phyloP scores from a whole-genome alignment of 2,888 invertebrate species.

The Cataglyphis rosenhaueri region DNA sequence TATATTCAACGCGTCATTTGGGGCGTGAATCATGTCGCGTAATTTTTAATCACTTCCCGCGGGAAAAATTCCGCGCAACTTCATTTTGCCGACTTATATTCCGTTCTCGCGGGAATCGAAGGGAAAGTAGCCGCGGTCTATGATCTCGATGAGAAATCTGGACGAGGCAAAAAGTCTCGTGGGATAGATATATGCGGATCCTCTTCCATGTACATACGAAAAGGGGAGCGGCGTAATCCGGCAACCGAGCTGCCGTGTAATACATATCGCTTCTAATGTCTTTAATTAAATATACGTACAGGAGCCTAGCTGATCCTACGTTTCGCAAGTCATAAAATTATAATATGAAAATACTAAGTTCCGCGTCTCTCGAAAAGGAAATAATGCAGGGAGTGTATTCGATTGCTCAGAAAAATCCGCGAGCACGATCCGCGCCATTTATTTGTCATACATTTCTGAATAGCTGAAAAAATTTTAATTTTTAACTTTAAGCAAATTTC shows the following conservation, averaged over 20 bases:
- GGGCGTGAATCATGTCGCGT: slow-evolving; percentile 39
- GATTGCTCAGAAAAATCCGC: slow-evolving; percentile 25
- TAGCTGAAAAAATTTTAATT: not conserved
- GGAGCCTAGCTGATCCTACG: not conserved
- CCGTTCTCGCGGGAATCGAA: slow-evolving; percentile 56
- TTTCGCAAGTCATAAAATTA: slow-evolving; percentile 18
- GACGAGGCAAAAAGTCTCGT: slow-evolving; percentile 69
- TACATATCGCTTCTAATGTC: slow-evolving; percentile 62
- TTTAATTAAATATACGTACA: slow-evolving; percentile 69
- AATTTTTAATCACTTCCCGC: slow-evolving; percentile 68
- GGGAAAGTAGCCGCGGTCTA: slow-evolving; percentile 37
- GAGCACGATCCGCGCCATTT: not conserved
- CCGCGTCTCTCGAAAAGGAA: slow-evolving; percentile 1
- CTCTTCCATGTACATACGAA: slow-evolving; percentile 7
- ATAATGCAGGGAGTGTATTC: slow-evolving; percentile 29
- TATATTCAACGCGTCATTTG: slow-evolving; percentile 9
- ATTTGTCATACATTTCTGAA: not conserved
- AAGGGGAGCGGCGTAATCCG: slow-evolving; percentile 59
- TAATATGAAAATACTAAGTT: slow-evolving; percentile 33
- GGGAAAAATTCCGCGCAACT: slow-evolving; percentile 62
- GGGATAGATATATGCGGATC: slow-evolving; percentile 60
- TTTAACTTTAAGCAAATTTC: not conserved
- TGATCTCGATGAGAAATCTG: slow-evolving; percentile 69
- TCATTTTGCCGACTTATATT: slow-evolving; percentile 67
- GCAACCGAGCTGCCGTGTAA: slow-evolving; percentile 51